Conservation (phyloP, 2,113 vertebrate genomes). For the Callospermophilus lateralis region DNA sequence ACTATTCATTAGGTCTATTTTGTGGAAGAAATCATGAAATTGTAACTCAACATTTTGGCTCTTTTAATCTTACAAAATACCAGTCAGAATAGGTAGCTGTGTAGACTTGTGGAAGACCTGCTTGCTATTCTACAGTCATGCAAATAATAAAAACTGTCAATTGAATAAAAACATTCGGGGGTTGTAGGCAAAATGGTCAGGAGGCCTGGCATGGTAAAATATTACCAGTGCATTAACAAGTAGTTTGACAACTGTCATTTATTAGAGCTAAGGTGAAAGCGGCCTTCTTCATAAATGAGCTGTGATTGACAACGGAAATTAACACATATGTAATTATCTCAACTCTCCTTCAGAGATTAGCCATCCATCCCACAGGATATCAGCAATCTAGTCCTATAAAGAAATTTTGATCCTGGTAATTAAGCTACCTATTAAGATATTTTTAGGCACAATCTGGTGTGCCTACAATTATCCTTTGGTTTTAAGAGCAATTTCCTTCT, state of each 20-base stretch:
- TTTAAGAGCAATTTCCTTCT: not conserved
- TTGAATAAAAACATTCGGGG: not conserved
- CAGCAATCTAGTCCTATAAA: not conserved
- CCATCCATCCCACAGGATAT: not conserved
- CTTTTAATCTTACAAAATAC: constrained; percentile 38
- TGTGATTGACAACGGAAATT: not conserved
- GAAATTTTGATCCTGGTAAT: constrained; percentile 1
- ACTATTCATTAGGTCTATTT: not conserved
- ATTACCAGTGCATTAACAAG: not conserved
- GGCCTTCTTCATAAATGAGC: not conserved
- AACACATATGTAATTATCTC: not conserved
- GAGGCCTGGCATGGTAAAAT: not conserved
- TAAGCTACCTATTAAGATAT: not conserved
- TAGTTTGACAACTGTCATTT: not conserved
- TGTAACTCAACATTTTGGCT: not conserved
- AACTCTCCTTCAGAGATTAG: not conserved
- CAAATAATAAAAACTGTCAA: not conserved
- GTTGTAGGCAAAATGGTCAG: not conserved
- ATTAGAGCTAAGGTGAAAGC: not conserved
- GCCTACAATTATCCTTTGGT: not conserved
- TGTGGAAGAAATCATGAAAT: not conserved
- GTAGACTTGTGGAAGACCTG: not conserved
- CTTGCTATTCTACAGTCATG: not conserved
- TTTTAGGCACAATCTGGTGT: not conserved
- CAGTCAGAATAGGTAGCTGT: not conserved